phyloP scores from a whole-genome alignment of 1,140 invertebrate species.

The Carposina sasakii region DNA sequence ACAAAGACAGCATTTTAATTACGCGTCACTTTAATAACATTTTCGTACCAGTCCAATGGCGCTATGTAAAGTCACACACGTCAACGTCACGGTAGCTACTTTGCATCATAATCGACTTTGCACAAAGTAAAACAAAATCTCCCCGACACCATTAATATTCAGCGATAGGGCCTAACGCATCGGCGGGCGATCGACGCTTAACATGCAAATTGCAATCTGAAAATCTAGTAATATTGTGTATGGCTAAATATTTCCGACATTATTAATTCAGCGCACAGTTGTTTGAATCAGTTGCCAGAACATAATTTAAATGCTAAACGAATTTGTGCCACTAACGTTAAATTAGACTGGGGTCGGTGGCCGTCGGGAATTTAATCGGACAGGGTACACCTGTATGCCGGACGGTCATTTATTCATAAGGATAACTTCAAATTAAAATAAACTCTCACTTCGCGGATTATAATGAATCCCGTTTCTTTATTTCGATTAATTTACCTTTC shows the following conservation, averaged over 20 bases:
- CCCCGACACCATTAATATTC: constrained; percentile 65
- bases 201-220: constrained; percentile 70
- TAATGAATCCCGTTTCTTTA: no score
- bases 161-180: constrained; percentile 64
- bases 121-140: constrained; percentile 71
- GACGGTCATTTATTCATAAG: no score
- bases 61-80: constrained; percentile 22
- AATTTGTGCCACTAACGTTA: constrained; percentile 58
- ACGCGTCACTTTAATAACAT: no score
- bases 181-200: constrained; percentile 64
- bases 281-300: constrained; percentile 56
- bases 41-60: no score
- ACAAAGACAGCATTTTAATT: no score
- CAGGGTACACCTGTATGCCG: no score
- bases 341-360: constrained; percentile 44
- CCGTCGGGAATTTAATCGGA: constrained; percentile 50
- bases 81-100: constrained; percentile 45
- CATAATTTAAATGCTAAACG: constrained; percentile 69
- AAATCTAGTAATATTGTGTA: constrained; percentile 66
- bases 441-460: no score
- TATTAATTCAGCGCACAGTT: constrained; percentile 64
- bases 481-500: no score
- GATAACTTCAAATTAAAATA: no score
- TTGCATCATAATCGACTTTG: constrained; percentile 70
- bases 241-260: constrained; percentile 63